A percentile compares a stretch with the other conserved stretches of the same genome.
phyloP scores from a whole-genome alignment of 2,797 vertebrate species.

The Chelonia mydas region DNA sequence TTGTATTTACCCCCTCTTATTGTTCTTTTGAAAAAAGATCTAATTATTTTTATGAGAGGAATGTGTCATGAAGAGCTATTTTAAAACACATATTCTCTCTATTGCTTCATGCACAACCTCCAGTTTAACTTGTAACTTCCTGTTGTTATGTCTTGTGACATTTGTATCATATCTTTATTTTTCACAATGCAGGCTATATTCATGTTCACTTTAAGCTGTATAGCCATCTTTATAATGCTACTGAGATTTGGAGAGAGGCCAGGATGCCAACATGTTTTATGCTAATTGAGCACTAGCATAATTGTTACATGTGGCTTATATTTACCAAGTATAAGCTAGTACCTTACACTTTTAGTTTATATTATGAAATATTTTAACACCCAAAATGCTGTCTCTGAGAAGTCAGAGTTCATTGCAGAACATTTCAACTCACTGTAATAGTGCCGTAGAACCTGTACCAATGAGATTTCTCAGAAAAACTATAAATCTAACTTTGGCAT shows the following conservation, averaged over 20 bases:
- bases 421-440: constrained; percentile 9
- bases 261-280: constrained; percentile 32
- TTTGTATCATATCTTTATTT: constrained; percentile 49
- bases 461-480: constrained; percentile 26
- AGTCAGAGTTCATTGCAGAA: constrained; percentile 53
- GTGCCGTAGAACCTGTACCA: background rate
- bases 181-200: constrained; percentile 1
- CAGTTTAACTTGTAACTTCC: constrained; percentile 54
- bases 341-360: background rate
- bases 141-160: constrained; percentile 48
- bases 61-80: background rate
- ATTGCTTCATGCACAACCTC: constrained; percentile 47
- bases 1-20: background rate
- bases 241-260: constrained; percentile 50
- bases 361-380: constrained; percentile 4
- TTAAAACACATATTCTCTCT: background rate
- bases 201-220: background rate
- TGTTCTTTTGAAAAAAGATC: background rate
- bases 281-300: constrained; percentile 56
- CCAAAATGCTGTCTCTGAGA: constrained; percentile 51
- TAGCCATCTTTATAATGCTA: background rate
- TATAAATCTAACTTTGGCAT: background rate
- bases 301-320: constrained; percentile 8
- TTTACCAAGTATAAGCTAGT: constrained; percentile 7
- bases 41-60: constrained; percentile 9